Base-by-base conservation (phyloP, 2,113 vertebrate genomes). In the Indicator maculatus region DNA sequence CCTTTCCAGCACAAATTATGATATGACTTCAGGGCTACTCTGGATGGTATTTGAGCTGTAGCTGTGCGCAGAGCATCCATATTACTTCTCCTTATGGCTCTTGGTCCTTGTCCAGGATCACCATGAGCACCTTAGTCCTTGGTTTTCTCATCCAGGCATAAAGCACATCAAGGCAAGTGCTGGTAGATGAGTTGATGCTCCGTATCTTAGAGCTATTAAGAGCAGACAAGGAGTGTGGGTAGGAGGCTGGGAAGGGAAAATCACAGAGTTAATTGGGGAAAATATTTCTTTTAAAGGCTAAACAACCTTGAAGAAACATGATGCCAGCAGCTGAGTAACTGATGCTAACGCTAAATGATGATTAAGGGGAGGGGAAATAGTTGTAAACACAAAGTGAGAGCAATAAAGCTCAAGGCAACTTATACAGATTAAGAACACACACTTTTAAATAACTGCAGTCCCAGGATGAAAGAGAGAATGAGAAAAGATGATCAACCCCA, bases 261-360 rank as follows among this genome's bases (percentile, higher is more conserved):
- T 83, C 84, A 21, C 20, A 36, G 36, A 64, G 36, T 39, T 86
- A 86, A 80, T 8, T 81, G 84, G 63, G 77, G 66, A 70, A 80
- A 93, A 90, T 7, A 65, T 73, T 83, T 90, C 33, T 61, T 93
- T 79, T 93, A 93, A 84, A 71, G 77, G 69, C 66, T 83, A 74
- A 83, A 80, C 45, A 88, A 77, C 52, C 45, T 83, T 66, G 67
- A 84, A 88, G 83, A 60, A 90, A 65, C 41, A 84, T 2, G 4
- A 88, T 73, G 74, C 56, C 44, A 82, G n/a, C 44, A 82, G n/a
- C 11, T 74, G 44, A 81, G 53, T 60, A 89, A 82, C 36, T 77
- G 55, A 66, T 85, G 69, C 69, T 88, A 88, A 95, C 28, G 27
- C 47, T 26, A 80, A 85, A 81, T 87, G 58, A 26, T 58, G 30